Evolutionary conservation across 2,113 vertebrate species (phyloP).

Genomic region (Ptilonorhynchus violaceus): DNA sequence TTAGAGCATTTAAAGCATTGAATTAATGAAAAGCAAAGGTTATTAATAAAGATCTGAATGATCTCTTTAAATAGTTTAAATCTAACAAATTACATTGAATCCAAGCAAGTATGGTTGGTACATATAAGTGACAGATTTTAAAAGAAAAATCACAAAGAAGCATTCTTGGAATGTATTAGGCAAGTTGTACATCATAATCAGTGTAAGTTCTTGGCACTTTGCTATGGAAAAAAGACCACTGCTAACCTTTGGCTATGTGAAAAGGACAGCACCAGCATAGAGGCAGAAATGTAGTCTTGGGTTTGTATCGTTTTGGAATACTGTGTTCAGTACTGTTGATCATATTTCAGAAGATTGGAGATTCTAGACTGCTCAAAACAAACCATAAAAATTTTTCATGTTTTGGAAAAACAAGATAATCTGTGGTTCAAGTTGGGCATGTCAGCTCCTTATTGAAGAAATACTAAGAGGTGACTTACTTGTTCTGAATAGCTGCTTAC

Average conservation of each 20-base stretch:
- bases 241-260: background rate
- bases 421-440: background rate
- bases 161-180: background rate
- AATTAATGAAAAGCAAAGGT: background rate
- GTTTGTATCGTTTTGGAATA: background rate
- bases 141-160: background rate
- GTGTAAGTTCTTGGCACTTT: background rate
- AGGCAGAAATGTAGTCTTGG: background rate
- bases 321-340: background rate
- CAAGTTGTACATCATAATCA: background rate
- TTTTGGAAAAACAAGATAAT: background rate
- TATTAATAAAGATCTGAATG: background rate
- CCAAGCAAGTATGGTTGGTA: background rate
- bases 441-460: background rate
- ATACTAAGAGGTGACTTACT: background rate
- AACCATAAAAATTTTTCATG: background rate
- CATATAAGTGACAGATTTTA: background rate
- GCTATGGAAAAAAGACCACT: background rate
- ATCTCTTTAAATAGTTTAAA: background rate
- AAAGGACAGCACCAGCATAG: background rate
- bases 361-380: background rate
- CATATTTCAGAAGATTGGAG: background rate
- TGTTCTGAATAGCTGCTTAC: conserved; percentile 24
- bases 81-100: background rate
- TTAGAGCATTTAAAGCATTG: background rate